Evolutionary conservation across 2,888 invertebrate genomes (phyloP).

Genomic region (Peribatodes rhomboidaria): DNA sequence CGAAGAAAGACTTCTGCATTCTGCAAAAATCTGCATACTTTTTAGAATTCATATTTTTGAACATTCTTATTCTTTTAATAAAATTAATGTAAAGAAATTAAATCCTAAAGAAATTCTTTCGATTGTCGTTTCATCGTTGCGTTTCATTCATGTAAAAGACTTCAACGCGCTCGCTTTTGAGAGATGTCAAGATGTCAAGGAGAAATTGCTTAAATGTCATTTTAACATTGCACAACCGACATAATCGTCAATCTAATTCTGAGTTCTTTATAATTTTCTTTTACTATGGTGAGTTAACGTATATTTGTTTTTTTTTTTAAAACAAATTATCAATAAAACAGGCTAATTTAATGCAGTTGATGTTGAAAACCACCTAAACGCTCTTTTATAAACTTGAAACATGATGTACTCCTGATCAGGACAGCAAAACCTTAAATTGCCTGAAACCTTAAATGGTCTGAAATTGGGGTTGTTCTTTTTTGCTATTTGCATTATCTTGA

Average conservation of each 20-base stretch:
- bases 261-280: constrained; percentile 16
- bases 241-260: constrained; percentile 15
- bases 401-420: too few species aligned
- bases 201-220: constrained; percentile 18
- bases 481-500: too few species aligned
- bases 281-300: constrained; percentile 10
- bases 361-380: too few species aligned
- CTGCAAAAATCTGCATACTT: too few species aligned
- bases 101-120: not conserved
- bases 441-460: too few species aligned
- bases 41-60: too few species aligned
- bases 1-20: too few species aligned
- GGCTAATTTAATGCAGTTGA: constrained; percentile 5
- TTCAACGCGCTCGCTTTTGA: constrained; percentile 28
- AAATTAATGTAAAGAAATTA: not conserved
- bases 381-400: too few species aligned
- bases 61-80: too few species aligned
- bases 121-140: constrained; percentile 8
- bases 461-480: too few species aligned
- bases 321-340: constrained; percentile 3
- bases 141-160: constrained; percentile 28
- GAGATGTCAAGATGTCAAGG: constrained; percentile 40
- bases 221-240: constrained; percentile 14
- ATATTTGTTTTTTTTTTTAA: not conserved
- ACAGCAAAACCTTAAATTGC: too few species aligned